These are phyloP conservation scores for Heteromurus nitidus DNA, from an alignment of 2,888 invertebrate species.

Conservation along the genomic window DNA sequence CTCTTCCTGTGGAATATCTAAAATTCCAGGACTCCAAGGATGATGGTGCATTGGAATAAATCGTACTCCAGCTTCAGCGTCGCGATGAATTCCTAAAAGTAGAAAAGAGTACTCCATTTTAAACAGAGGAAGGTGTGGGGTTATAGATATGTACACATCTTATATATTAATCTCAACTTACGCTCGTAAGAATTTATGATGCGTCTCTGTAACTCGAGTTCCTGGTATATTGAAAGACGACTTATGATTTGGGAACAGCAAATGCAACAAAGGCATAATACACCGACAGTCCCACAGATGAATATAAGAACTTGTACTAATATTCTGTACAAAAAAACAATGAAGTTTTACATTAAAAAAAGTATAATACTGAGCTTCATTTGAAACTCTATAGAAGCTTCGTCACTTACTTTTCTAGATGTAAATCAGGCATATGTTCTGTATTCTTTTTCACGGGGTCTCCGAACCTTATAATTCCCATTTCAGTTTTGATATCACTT, in stretches of 20 bases:
- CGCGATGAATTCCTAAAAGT: not conserved
- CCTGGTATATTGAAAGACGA: no score
- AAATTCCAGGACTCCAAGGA: constrained; percentile 35
- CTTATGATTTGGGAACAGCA: constrained; percentile 10
- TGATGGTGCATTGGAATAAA: not conserved
- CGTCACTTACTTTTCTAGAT: no score
- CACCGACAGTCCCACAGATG: constrained; percentile 40
- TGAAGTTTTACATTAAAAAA: no score
- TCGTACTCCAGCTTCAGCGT: constrained; percentile 6
- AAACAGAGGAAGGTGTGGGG: not conserved
- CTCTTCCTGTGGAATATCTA: not conserved
- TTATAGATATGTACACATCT: not conserved
- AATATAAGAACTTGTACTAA: constrained; percentile 38
- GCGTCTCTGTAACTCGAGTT: not conserved
- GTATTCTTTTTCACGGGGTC: no score
- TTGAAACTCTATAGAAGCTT: no score
- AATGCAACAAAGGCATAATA: constrained; percentile 30
- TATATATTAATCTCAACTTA: not conserved
- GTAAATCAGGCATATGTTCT: no score
- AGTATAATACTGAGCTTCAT: no score
- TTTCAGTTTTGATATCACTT: no score
- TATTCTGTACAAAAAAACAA: no score
- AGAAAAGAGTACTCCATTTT: not conserved
- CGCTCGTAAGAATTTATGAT: not conserved
- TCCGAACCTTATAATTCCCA: no score